A percentile compares a stretch with the other conserved stretches of the same genome.
These are phyloP conservation scores for Drosophila antonietae DNA, from an alignment of 2,888 invertebrate species.

Conservation along the genomic window DNA sequence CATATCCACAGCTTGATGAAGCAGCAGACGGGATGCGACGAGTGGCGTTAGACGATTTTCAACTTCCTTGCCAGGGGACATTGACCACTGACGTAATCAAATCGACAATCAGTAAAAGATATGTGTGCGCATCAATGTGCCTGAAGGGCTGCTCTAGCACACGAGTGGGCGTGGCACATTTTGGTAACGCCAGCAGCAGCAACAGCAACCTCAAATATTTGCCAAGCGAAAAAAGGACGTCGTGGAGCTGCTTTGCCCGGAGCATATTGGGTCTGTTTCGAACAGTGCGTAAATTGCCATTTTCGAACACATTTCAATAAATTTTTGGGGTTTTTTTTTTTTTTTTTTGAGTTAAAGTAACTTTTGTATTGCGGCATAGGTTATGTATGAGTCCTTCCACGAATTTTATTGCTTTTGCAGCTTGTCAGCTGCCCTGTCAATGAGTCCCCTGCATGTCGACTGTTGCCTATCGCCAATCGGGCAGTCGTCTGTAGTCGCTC, in stretches of 20 bases:
- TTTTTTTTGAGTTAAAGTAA: constrained; percentile 39
- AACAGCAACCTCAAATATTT: constrained; percentile 38
- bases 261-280: constrained; percentile 67
- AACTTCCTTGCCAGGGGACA: constrained; percentile 61
- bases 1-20: constrained; percentile 8
- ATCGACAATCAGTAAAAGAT: constrained; percentile 73
- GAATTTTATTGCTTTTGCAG: constrained; percentile 67
- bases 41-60: constrained; percentile 37
- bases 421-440: constrained; percentile 44
- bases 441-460: constrained; percentile 6
- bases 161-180: constrained; percentile 8
- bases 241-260: constrained; percentile 61
- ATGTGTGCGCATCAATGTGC: constrained; percentile 70
- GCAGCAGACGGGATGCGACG: constrained; percentile 8
- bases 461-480: constrained; percentile 11
- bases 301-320: constrained; percentile 76
- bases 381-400: constrained; percentile 24
- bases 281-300: constrained; percentile 78
- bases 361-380: constrained; percentile 37
- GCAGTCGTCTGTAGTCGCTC: not conserved
- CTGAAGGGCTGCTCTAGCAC: constrained; percentile 51
- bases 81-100: constrained; percentile 76
- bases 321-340: constrained; percentile 27
- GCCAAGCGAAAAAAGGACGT: constrained; percentile 36
- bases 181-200: not conserved